Conservation (phyloP, 2,888 invertebrate genomes). For the Mactromeris polynyma region DNA sequence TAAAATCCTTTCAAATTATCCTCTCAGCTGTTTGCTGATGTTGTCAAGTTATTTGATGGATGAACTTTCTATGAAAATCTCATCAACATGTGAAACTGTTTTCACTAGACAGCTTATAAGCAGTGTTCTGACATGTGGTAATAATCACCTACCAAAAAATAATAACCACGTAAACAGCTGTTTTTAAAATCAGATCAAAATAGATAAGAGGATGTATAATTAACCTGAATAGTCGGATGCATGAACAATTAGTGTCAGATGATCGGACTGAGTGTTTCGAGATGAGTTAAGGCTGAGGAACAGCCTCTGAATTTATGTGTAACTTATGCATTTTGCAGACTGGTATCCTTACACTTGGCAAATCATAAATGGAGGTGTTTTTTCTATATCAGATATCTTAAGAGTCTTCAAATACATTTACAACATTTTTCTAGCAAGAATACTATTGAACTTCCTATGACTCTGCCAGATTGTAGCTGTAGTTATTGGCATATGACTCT, state of each 20-base stretch:
- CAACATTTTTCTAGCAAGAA: too few species aligned
- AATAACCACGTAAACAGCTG: slow-evolving; percentile 1
- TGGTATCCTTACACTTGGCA: too few species aligned
- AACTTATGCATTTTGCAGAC: too few species aligned
- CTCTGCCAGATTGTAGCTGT: too few species aligned
- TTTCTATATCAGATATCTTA: too few species aligned
- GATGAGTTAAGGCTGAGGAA: background rate
- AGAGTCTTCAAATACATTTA: too few species aligned
- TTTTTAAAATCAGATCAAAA: background rate
- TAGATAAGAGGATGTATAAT: background rate
- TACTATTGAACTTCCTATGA: too few species aligned
- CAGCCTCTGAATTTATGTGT: too few species aligned
- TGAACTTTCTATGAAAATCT: background rate
- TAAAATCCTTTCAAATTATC: background rate
- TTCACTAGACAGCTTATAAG: background rate
- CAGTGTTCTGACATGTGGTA: slow-evolving; percentile 2
- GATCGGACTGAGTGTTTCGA: background rate
- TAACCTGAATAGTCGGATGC: background rate
- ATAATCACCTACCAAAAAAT: background rate
- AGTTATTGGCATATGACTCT: too few species aligned
- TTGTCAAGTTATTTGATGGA: background rate
- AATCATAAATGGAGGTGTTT: too few species aligned
- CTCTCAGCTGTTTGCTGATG: background rate
- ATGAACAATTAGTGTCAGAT: background rate
- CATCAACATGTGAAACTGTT: background rate